Conservation (phyloP, 2,113 vertebrate species). For the Chionis minor region DNA sequence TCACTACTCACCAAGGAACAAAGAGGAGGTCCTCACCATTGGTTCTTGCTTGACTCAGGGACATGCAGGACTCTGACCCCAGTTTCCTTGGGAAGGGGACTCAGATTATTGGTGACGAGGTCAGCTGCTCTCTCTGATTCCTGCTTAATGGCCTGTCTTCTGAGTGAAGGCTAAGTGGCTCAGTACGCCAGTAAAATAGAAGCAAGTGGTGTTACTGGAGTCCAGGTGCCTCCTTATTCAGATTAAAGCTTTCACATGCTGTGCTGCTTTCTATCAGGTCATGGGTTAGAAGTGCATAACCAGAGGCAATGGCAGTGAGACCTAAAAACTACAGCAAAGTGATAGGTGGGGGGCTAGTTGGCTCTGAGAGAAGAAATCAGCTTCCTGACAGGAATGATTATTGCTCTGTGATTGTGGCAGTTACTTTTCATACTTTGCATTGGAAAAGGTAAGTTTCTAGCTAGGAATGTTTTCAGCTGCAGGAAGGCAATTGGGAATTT, state of each 20-base stretch:
- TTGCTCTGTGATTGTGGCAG: neutral
- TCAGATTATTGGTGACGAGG: accelerated
- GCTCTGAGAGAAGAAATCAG: neutral
- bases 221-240: neutral
- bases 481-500: neutral
- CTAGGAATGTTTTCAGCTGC: neutral
- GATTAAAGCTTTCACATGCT: neutral
- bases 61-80: neutral
- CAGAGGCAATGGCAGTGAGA: neutral
- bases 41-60: neutral
- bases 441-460: neutral
- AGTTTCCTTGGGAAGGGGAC: neutral
- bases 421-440: neutral
- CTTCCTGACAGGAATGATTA: neutral
- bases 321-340: neutral
- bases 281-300: neutral
- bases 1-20: neutral
- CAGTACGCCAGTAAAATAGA: neutral
- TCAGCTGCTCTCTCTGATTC: neutral
- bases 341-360: neutral
- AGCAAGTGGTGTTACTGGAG: neutral
- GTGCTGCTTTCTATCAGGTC: neutral
- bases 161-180: neutral
- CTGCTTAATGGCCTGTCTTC: neutral
- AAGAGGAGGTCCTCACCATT: accelerated